A percentile compares a stretch with the other conserved stretches of the same genome.
Evolutionary conservation across 2,888 invertebrate species (phyloP).

Genomic region (Schizotus pectinicornis): DNA sequence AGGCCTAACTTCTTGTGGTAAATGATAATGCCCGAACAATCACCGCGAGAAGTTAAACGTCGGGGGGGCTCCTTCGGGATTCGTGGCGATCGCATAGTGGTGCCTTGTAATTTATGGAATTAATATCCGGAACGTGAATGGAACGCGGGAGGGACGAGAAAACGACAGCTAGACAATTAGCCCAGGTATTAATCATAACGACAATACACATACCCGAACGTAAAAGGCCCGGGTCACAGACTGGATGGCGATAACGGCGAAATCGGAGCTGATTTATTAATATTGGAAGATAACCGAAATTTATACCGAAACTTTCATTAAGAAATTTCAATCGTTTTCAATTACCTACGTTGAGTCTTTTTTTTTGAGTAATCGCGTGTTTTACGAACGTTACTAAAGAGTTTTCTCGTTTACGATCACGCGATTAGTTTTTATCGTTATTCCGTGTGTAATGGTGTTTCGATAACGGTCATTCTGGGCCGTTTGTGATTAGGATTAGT

Average conservation of each 20-base stretch:
- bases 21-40: too few species aligned
- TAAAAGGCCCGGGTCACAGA: constrained; percentile 5
- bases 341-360: background rate
- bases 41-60: too few species aligned
- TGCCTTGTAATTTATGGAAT: constrained; percentile 54
- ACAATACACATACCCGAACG: constrained; percentile 20
- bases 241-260: constrained; percentile 16
- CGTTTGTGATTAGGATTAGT: constrained; percentile 8
- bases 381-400: background rate
- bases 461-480: constrained; percentile 22
- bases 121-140: constrained; percentile 48
- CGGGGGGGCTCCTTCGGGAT: background rate
- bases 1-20: too few species aligned
- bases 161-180: constrained; percentile 43
- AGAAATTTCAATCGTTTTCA: constrained; percentile 7
- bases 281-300: constrained; percentile 10
- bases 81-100: constrained; percentile 40
- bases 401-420: constrained; percentile 21
- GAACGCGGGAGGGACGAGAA: constrained; percentile 31
- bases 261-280: constrained; percentile 18
- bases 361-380: constrained; percentile 14
- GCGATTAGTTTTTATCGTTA: constrained; percentile 26
- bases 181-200: constrained; percentile 47
- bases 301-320: constrained; percentile 4
- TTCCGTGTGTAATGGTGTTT: constrained; percentile 22